Evolutionary conservation across 2,888 invertebrate genomes (phyloP), one percentile per base, ranked within the genome.

Genomic region (Coenonympha glycerion): DNA sequence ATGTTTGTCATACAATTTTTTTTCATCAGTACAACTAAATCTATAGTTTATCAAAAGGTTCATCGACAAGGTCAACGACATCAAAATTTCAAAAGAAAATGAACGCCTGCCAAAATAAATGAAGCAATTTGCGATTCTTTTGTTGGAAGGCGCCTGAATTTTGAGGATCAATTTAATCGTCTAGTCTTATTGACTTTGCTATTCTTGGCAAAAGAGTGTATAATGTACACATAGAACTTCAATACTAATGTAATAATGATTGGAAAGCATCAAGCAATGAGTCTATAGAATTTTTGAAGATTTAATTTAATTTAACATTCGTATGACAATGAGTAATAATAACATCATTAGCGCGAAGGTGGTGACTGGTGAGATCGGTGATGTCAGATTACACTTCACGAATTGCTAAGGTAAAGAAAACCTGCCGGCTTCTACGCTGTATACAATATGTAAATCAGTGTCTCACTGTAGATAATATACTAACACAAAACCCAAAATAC

Each of bases 321-420:
- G 11, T 39, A 13, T 37, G 24, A 41, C 19, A 41, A 30, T 30
- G 18, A n/a, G n/a, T 30, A 19, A 41, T 19, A 30, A 50, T 50
- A 45, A 50, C 49, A 39, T 50, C 45, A 45, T 31, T 37, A 9
- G 16, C 22, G 6, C 28, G 2, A n/a, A 6, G 4, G 13, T 15
- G 13, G 30, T 1, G 1, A 9, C 6, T 26, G n/a, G 33, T 37
- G 6, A 21, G 19, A 13, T 19, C 18, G 22, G n/a, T 50, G 31
- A 50, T 39, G 28, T 49, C 18, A 41, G 41, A 30, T 19, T 8
- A 41, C 18, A 19, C 19, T 11, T 11, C 28, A 41, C 24, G 24
- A 24, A 40, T 15, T 16, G 40, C 15, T 6, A 41, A 41, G 9
- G 11, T 18, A 41, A 28, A 41, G 41, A 28, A 28, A 28, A 41